These are phyloP conservation scores for Brachylomia viminalis DNA, from an alignment of 2,888 invertebrate species.

Conservation along the genomic window DNA sequence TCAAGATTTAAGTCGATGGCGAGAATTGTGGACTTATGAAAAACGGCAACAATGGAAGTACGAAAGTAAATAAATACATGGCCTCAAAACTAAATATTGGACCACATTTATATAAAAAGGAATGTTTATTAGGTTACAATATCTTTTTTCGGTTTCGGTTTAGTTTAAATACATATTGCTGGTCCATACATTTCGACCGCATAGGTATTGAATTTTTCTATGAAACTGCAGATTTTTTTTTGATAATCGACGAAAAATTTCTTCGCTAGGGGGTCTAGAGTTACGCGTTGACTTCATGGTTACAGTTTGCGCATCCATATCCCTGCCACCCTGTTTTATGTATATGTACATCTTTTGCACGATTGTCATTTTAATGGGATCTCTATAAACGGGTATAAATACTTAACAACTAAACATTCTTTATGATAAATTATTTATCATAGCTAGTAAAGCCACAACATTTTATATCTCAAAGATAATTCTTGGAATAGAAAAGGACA, in stretches of 20 bases:
- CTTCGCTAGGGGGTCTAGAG: no score
- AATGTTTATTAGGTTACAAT: no score
- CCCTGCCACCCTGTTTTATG: no score
- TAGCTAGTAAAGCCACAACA: background rate
- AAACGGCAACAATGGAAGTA: background rate
- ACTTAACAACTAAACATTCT: slow-evolving; percentile 5
- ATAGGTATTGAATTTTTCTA: no score
- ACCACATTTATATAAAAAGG: background rate
- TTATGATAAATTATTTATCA: background rate
- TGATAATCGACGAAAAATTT: no score
- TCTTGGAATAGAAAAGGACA: slow-evolving; percentile 29
- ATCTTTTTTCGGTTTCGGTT: no score
- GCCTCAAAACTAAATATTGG: background rate
- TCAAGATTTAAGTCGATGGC: background rate
- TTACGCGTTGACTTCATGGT: no score
- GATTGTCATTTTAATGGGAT: background rate
- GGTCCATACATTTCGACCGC: no score
- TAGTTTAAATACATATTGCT: no score
- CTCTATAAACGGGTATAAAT: background rate
- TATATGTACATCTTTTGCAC: slow-evolving; percentile 1
- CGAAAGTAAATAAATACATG: background rate
- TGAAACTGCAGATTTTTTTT: background rate
- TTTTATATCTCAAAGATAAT: slow-evolving; percentile 12
- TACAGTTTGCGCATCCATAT: no score
- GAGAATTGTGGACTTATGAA: background rate